Evolutionary conservation across 2,113 vertebrate species (phyloP).

Genomic region (Felis chaus): DNA sequence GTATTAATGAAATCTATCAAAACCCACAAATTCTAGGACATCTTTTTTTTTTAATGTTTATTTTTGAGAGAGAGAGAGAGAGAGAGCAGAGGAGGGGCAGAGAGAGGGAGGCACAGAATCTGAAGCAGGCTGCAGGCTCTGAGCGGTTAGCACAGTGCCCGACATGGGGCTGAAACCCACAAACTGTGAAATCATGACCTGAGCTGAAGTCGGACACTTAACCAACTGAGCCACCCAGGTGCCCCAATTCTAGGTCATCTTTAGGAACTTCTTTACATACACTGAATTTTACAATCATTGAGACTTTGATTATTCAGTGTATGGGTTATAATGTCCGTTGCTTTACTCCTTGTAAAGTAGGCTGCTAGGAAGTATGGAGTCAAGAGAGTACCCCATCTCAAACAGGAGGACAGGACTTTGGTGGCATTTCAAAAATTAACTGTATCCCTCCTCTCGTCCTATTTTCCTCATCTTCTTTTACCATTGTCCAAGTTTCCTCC

Average conservation of each 20-base stretch:
- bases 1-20: slow-evolving; percentile 62
- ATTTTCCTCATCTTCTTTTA: not conserved
- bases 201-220: too few species aligned
- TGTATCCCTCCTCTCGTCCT: not conserved
- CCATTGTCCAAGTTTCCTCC: not conserved
- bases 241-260: not conserved
- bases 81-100: too few species aligned
- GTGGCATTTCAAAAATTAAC: not conserved
- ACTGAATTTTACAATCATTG: not conserved
- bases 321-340: not conserved
- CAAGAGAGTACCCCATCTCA: not conserved
- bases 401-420: not conserved
- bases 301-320: not conserved
- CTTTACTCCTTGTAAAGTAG: not conserved
- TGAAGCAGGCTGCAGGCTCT: too few species aligned
- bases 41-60: not conserved
- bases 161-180: too few species aligned
- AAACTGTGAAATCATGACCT: too few species aligned
- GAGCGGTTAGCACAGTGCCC: too few species aligned
- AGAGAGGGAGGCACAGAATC: too few species aligned
- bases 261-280: not conserved
- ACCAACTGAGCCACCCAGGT: too few species aligned
- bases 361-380: not conserved
- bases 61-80: too few species aligned
- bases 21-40: not conserved